Base-by-base conservation (phyloP, 2,113 vertebrate species). In the Rhipidura dahli region DNA sequence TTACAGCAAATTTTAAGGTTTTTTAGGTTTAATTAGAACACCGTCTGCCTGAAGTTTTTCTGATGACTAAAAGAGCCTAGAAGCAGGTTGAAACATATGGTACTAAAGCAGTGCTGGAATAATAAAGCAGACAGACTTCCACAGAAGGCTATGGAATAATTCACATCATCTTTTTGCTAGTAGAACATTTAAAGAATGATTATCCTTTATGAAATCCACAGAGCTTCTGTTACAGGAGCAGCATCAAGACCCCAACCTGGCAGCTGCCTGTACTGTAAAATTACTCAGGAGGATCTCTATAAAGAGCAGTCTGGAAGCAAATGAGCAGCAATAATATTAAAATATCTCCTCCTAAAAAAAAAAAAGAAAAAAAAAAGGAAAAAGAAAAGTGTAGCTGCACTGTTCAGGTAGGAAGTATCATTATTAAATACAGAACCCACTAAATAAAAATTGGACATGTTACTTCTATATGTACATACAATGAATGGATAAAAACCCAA, bases 1-100 rank as follows among this genome's bases (percentile, higher is more conserved):
- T 86, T 91, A 87, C 73, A 65, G 68, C n/a, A 91, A 85, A 66
- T 78, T 78, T 78, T 61, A 61, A 78, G 84, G 54, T 30, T 78
- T 70, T 78, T 87, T 39, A 53, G 15, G 50, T 86, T 92, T 77
- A 73, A 89, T 91, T 84, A 94, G 87, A 94, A 47, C 53, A 54
- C 75, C 0, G 30, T 70, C 69, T 95, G 82, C 68, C 75, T 81
- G 45, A 94, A 80, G 83, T 53, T 94, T 61, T 94, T 51, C 54
- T 59, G 64, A 59, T 33, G n/a, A 70, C 28, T 89, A 33, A 24
- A 80, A 70, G 35, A 92, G 49, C 31, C 76, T 50, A 56, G 71
- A 69, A 94, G 45, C 56, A 92, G 89, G 70, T 73, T 77, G 81
- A 92, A 95, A 89, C 72, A 91, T 78, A 79, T 85, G 80, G 27